These are phyloP conservation scores for Xanthorhoe designata DNA, from an alignment of 2,888 invertebrate species.

Conservation along the genomic window DNA sequence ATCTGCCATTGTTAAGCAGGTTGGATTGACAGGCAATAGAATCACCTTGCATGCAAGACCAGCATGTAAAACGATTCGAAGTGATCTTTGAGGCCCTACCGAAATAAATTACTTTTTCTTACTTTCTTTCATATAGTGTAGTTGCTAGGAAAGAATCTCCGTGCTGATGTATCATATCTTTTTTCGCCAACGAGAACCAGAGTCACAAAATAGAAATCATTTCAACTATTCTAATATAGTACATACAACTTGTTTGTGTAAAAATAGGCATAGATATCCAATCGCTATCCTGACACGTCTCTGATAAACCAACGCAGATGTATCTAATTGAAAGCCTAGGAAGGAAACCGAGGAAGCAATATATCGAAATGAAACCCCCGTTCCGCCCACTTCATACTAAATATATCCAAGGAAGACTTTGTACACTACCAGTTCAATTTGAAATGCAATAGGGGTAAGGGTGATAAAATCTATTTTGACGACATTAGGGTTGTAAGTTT, in stretches of 20 bases:
- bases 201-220: background rate
- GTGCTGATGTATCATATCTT: no score
- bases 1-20: no score
- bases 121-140: no score
- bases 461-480: conserved; percentile 19
- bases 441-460: conserved; percentile 18
- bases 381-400: conserved; percentile 13
- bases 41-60: no score
- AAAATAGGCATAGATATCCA: background rate
- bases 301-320: conserved; percentile 10
- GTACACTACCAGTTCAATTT: conserved; percentile 9
- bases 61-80: no score
- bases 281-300: background rate
- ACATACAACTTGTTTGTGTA: background rate
- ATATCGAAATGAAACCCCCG: conserved; percentile 8
- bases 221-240: background rate
- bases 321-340: conserved; percentile 12
- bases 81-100: no score
- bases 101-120: no score
- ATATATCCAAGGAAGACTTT: conserved; percentile 17
- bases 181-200: no score
- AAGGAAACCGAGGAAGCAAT: conserved; percentile 5
- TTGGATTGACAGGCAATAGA: no score
- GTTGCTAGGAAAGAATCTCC: no score
- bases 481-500: conserved; percentile 12